Percentiles rank a stretch among this genome's conserved stretches.
Conservation (phyloP, 2,888 invertebrate genomes). For the Linyphia triangularis region DNA sequence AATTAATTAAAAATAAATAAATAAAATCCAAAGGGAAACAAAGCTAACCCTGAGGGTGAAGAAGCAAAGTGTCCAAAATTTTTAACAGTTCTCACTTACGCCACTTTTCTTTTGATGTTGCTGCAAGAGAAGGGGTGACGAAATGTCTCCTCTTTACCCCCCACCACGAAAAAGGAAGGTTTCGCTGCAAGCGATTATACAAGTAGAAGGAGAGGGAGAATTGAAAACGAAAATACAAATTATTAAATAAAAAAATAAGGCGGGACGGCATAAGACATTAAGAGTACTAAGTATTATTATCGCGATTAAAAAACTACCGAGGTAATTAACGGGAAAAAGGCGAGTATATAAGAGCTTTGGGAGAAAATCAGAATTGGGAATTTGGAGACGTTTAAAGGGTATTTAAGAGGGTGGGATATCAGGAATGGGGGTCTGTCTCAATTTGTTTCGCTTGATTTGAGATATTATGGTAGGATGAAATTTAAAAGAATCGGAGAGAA, state of each 20-base stretch:
- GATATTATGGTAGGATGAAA: constrained; percentile 15
- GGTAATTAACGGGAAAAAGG: constrained; percentile 52
- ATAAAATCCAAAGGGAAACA: too few relatives aligned
- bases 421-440: neutral
- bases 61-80: too few relatives aligned
- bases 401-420: constrained; percentile 42
- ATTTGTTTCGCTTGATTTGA: constrained; percentile 27
- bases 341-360: neutral
- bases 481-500: neutral
- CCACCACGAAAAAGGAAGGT: constrained; percentile 17
- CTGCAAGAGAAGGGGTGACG: neutral
- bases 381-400: constrained; percentile 54
- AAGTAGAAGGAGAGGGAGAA: neutral
- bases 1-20: too few relatives aligned
- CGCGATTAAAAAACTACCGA: constrained; percentile 1
- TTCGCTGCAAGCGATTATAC: constrained; percentile 48
- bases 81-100: too few relatives aligned
- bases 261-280: constrained; percentile 29
- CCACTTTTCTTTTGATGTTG: too few relatives aligned
- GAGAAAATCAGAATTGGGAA: constrained; percentile 49
- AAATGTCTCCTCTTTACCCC: neutral
- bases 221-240: constrained; percentile 53
- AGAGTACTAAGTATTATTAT: constrained; percentile 21
- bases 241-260: constrained; percentile 19
- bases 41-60: too few relatives aligned